Evolutionary conservation across 2,888 invertebrate genomes (phyloP).

Genomic region (Corbicula japonica): DNA sequence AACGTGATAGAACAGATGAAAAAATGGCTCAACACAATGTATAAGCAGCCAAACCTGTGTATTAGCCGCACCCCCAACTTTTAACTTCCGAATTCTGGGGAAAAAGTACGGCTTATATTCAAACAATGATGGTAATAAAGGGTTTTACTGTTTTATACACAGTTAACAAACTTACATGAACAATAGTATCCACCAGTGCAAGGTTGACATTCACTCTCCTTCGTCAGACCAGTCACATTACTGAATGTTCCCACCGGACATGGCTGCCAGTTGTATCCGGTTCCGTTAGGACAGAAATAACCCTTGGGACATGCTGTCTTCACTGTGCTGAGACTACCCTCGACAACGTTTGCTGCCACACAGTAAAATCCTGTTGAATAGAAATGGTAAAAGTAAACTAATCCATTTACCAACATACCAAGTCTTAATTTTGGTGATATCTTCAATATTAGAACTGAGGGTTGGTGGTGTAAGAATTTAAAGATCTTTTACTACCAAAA

Average conservation of each 20-base stretch:
- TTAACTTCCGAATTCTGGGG: too few species aligned
- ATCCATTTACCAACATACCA: too few species aligned
- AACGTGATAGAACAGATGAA: conserved; percentile 1
- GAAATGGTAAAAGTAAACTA: too few species aligned
- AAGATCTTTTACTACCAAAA: too few species aligned
- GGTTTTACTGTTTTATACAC: not conserved
- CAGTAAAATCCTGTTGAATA: conserved; percentile 82
- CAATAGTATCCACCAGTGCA: conserved; percentile 79
- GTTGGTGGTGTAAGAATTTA: too few species aligned
- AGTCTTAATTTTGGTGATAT: too few species aligned
- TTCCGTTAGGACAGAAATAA: conserved; percentile 85
- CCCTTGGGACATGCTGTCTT: conserved; percentile 80
- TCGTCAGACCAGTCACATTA: conserved; percentile 69
- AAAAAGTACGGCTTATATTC: too few species aligned
- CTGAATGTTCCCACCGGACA: conserved; percentile 83
- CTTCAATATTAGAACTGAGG: too few species aligned
- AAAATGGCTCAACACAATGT: too few species aligned
- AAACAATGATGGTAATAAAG: too few species aligned
- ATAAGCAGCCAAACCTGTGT: too few species aligned
- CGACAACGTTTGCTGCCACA: conserved; percentile 78
- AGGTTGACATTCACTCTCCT: conserved; percentile 77
- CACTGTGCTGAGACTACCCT: conserved; percentile 76
- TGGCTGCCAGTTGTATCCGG: conserved; percentile 83
- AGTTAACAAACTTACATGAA: conserved; percentile 76
- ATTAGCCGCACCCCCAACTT: too few species aligned